A percentile compares a stretch with the other conserved stretches of the same genome.
These are phyloP conservation scores for Melieria picta DNA, from an alignment of 2,888 invertebrate species.

Conservation along the genomic window DNA sequence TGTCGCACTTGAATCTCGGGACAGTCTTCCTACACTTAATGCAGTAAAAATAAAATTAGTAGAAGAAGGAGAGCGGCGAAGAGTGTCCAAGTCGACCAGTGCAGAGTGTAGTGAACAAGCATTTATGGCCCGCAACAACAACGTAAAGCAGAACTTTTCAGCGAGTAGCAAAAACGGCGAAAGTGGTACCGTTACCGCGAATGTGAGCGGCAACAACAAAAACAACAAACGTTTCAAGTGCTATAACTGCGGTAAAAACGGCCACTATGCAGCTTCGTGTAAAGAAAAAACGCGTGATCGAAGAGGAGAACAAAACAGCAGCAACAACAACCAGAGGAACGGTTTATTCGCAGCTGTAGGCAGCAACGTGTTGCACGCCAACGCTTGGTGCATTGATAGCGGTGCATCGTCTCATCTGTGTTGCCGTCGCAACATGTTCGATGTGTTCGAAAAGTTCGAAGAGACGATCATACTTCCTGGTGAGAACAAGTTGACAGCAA, in stretches of 20 bases:
- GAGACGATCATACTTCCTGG: constrained; percentile 24
- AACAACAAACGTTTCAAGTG: constrained; percentile 17
- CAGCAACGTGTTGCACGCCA: constrained; percentile 1
- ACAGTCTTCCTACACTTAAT: not conserved
- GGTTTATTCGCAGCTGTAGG: constrained; percentile 16
- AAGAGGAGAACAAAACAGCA: not conserved
- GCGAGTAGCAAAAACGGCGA: not conserved
- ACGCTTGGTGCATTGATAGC: constrained; percentile 29
- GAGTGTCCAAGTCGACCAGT: not conserved
- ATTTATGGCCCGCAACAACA: not conserved
- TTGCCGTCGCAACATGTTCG: constrained; percentile 27
- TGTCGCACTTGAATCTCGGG: not conserved
- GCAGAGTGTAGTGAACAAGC: not conserved
- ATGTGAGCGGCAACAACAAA: not conserved
- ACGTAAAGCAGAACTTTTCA: not conserved
- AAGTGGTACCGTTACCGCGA: not conserved
- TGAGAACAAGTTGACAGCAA: constrained; percentile 24
- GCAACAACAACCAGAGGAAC: constrained; percentile 13
- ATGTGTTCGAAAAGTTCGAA: constrained; percentile 10
- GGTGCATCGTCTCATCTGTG: constrained; percentile 34
- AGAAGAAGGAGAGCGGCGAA: no score
- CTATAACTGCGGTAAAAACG: constrained; percentile 23
- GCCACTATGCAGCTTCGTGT: constrained; percentile 14
- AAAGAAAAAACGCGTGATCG: constrained; percentile 1
- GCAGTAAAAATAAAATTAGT: not conserved